Evolutionary conservation across 1,140 invertebrate species (phyloP), one percentile per base, ranked within the genome.

Genomic region (Coptotermes formosanus): DNA sequence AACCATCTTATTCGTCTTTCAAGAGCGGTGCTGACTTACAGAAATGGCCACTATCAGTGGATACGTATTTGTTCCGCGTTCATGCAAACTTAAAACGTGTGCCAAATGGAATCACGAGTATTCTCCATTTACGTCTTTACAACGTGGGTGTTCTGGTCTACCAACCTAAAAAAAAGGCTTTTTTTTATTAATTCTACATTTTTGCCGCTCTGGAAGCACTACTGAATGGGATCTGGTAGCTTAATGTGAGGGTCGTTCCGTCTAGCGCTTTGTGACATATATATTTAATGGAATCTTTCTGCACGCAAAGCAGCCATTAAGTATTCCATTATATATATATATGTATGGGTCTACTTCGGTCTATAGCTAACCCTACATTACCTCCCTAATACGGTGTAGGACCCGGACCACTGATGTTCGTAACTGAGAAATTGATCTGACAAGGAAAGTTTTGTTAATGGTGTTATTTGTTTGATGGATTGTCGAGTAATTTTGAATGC

Each of bases 241-340:
- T n/a, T 75, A 9, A 75, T 75, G 64, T 14, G 9, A 8, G 25
- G 9, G 9, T 30, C 25, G 64, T 30, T 30, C 64, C 25, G n/a
- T 30, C 64, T 25, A n/a, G 8, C 16, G 25, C 64, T 75, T 75
- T 75, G 25, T 75, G 64, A 75, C 64, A 11, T 25, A 75, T 25
- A 30, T n/a, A 75, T 75, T 75, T 75, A 75, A 75, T 75, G 64
- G n/a, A 75, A 7, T 75, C 64, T 30, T 25, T 25, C 9, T 75
- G 64, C 64, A 75, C 64, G 64, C 64, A 75, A 75, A 75, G n/a
- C 64, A 30, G 64, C 64, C 30, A 75, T 75, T 75, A 75, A 75
- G 64, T 30, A 16, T 75, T 75, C 64, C 64, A 59, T 59, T 59
- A 59, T 59, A 59, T 59, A 59, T 59, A 59, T 23, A 23, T 59